phyloP scores from a whole-genome alignment of 53 echinoderm and acorn worm genomes.

The Arbacia lixula region DNA sequence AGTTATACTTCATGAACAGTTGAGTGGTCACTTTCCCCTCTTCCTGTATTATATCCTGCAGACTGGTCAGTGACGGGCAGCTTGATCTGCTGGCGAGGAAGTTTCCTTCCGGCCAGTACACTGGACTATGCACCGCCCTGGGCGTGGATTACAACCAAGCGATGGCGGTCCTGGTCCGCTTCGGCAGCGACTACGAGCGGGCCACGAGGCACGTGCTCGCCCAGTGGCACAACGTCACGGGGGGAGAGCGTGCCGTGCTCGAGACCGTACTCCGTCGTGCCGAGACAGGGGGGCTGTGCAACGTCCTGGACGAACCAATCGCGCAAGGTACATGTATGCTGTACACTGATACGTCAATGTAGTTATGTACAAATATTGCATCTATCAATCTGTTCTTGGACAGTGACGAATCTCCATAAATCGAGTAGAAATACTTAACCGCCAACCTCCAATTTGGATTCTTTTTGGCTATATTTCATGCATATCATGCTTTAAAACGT shows the following conservation, averaged over 20 bases:
- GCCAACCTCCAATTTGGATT: no score
- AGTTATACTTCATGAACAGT: no score
- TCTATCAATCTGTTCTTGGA: no score
- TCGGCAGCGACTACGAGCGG: neutral
- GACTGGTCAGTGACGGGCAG: no score
- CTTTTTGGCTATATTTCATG: no score
- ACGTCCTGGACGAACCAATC: neutral
- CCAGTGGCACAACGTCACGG: neutral
- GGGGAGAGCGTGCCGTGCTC: neutral
- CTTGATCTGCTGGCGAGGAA: neutral
- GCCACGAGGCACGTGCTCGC: conserved; percentile 1
- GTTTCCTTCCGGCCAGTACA: neutral
- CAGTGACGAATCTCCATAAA: no score
- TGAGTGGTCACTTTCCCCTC: no score
- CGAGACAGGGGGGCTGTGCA: neutral
- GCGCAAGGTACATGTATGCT: neutral
- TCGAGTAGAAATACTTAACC: no score
- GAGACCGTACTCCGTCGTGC: neutral
- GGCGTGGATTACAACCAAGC: neutral
- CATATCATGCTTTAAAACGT: no score
- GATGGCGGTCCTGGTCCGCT: neutral
- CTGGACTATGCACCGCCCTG: neutral
- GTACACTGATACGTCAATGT: no score
- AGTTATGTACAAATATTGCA: no score
- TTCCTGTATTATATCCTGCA: no score